Evolutionary conservation across 2,113 vertebrate genomes (phyloP).

Genomic region (Daphoenositta chrysoptera): DNA sequence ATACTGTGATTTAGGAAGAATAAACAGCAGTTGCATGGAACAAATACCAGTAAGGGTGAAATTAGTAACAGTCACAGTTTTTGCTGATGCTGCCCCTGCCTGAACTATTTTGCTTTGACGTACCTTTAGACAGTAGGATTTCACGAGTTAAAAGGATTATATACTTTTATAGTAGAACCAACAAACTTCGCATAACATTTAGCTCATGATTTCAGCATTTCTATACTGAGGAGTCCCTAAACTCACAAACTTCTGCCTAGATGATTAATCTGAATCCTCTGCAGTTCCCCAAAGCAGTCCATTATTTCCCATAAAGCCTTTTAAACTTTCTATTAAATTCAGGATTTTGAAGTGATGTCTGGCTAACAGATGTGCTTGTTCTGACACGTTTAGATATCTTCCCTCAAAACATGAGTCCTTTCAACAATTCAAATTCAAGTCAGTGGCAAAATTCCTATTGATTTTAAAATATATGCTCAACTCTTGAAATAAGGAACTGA

Average conservation of each 20-base stretch:
- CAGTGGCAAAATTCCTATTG: neutral
- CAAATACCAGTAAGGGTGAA: slow-evolving; percentile 18
- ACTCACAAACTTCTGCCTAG: slow-evolving; percentile 54
- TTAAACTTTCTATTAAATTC: slow-evolving; percentile 37
- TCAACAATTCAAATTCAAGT: slow-evolving; percentile 1
- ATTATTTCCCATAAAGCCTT: slow-evolving; percentile 37
- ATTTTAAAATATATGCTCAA: neutral
- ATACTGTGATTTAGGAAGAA: slow-evolving; percentile 48
- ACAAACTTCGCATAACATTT: slow-evolving; percentile 52
- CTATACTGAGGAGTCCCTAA: slow-evolving; percentile 35
- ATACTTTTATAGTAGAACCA: slow-evolving; percentile 23
- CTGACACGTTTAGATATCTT: slow-evolving; percentile 7
- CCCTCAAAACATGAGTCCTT: neutral
- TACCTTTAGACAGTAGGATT: slow-evolving; percentile 33
- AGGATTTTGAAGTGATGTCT: slow-evolving; percentile 28
- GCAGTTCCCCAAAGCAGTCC: slow-evolving; percentile 39
- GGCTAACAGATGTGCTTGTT: slow-evolving; percentile 30
- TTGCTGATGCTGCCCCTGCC: neutral
- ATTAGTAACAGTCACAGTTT: slow-evolving; percentile 21
- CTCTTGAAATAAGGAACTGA: neutral
- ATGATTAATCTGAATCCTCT: slow-evolving; percentile 61
- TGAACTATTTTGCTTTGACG: neutral
- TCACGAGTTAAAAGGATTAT: slow-evolving; percentile 34
- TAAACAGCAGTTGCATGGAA: slow-evolving; percentile 21
- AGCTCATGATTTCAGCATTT: slow-evolving; percentile 51